Percentiles rank a stretch among this genome's conserved stretches.
Conservation (phyloP, 2,797 vertebrate genomes). For the Myotis findleyi region DNA sequence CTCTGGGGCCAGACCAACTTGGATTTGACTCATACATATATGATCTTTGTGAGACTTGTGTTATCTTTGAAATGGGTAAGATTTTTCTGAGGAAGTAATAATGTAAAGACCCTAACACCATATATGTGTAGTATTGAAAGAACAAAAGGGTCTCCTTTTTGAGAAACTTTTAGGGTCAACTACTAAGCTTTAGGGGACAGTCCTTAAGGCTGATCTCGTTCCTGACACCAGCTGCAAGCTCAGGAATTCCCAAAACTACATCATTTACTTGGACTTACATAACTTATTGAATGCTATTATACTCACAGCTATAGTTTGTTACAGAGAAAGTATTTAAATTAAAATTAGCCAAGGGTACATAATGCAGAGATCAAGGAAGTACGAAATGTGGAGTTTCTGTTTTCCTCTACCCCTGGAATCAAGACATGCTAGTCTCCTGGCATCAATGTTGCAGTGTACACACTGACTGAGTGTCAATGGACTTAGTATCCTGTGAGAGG, state of each 20-base stretch:
- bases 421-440: neutral
- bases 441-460: neutral
- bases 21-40: neutral
- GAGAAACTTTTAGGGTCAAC: neutral
- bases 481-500: neutral
- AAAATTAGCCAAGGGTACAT: neutral
- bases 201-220: neutral
- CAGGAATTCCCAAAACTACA: neutral
- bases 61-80: neutral
- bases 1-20: neutral
- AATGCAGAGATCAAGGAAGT: neutral
- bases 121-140: neutral
- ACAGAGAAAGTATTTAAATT: neutral
- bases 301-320: neutral
- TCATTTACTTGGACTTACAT: neutral
- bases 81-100: neutral
- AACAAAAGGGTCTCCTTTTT: neutral
- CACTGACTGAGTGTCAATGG: neutral
- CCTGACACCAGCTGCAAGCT: neutral
- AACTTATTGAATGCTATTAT: neutral
- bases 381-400: neutral
- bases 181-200: neutral
- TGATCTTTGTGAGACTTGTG: neutral
- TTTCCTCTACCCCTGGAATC: neutral
- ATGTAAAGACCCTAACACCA: neutral